Evolutionary conservation across 1,140 invertebrate genomes (phyloP).

Genomic region (Drosophila sucinea): DNA sequence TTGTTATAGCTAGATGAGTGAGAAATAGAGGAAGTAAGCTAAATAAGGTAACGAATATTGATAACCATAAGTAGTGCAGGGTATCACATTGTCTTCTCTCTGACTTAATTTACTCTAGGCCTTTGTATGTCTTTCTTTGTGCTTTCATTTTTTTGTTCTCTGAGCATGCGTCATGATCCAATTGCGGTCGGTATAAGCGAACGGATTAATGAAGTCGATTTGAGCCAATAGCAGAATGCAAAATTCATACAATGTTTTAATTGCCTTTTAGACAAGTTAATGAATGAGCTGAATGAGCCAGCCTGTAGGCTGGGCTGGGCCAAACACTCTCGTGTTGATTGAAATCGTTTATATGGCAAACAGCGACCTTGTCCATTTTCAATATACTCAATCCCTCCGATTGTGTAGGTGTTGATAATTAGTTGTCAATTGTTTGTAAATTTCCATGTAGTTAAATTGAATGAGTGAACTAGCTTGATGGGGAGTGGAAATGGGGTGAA

Average conservation of each 20-base stretch:
- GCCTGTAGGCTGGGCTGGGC: slow-evolving; percentile 15
- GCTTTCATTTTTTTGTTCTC: slow-evolving; percentile 8
- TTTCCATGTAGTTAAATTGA: slow-evolving; percentile 17
- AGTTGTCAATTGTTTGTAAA: slow-evolving; percentile 20
- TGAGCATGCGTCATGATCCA: slow-evolving; percentile 17
- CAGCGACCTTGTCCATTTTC: slow-evolving; percentile 24
- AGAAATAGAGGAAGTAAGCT: not conserved
- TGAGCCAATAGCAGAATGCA: slow-evolving; percentile 23
- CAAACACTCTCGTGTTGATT: slow-evolving; percentile 4
- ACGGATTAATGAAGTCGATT: slow-evolving; percentile 35
- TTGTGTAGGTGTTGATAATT: slow-evolving; percentile 44
- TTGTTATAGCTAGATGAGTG: not conserved
- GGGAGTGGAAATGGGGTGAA: too few relatives aligned
- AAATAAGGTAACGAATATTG: not conserved
- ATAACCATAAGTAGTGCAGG: too few relatives aligned
- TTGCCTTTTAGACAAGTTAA: slow-evolving; percentile 44
- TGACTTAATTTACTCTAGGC: not conserved
- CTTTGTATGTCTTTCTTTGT: slow-evolving; percentile 5
- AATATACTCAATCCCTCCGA: slow-evolving; percentile 23
- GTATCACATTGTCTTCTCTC: not conserved
- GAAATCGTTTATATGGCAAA: slow-evolving; percentile 2
- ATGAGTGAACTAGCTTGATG: too few relatives aligned
- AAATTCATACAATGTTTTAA: slow-evolving; percentile 34
- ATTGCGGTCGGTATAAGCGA: slow-evolving; percentile 18
- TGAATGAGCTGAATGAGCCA: slow-evolving; percentile 32